A percentile compares a stretch with the other conserved stretches of the same genome.
Evolutionary conservation across 2,797 vertebrate species (phyloP).

Genomic region (Sebastes vulpes): DNA sequence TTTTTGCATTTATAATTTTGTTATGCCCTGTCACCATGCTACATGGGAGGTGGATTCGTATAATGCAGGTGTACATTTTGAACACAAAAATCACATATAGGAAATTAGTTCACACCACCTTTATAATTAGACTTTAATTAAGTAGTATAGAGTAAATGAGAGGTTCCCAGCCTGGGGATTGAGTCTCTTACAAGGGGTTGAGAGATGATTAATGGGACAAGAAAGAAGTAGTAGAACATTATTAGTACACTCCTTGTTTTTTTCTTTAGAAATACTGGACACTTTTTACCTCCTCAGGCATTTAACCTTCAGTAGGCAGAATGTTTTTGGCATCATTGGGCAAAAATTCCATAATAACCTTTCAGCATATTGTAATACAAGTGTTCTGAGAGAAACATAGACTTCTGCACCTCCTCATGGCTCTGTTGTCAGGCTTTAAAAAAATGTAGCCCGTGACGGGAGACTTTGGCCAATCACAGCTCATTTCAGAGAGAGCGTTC

Average conservation of each 20-base stretch:
- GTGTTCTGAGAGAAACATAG: too few relatives aligned
- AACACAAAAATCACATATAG: not conserved
- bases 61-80: not conserved
- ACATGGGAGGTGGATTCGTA: not conserved
- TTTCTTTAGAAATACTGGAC: not conserved
- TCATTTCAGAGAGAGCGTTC: too few relatives aligned
- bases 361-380: too few relatives aligned
- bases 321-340: too few relatives aligned
- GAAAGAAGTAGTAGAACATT: not conserved
- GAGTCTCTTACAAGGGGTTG: not conserved
- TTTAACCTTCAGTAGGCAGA: not conserved
- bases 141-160: not conserved
- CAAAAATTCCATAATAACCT: too few relatives aligned
- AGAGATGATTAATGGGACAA: not conserved
- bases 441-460: too few relatives aligned
- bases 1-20: conserved; percentile 1
- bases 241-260: not conserved
- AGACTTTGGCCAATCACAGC: too few relatives aligned
- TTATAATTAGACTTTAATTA: not conserved
- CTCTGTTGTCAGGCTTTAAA: too few relatives aligned
- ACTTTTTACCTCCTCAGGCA: not conserved
- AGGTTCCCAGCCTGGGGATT: not conserved
- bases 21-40: not conserved
- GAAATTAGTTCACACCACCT: not conserved
- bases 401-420: too few relatives aligned